A percentile compares a stretch with the other conserved stretches of the same genome.
phyloP scores from a whole-genome alignment of 2,888 invertebrate species.

The Trissoscelio sp. region DNA sequence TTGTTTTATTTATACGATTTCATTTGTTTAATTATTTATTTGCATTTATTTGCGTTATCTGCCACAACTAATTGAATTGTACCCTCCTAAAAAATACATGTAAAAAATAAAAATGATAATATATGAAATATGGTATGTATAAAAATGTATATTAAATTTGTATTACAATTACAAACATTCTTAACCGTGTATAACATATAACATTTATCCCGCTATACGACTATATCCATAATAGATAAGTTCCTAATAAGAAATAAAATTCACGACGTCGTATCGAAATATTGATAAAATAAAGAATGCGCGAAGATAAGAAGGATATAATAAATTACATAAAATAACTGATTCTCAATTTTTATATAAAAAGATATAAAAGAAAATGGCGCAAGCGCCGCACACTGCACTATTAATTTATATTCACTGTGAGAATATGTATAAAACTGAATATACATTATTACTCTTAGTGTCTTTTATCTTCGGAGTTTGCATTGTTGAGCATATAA shows the following conservation, averaged over 20 bases:
- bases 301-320: constrained; percentile 6
- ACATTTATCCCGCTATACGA: too few species aligned
- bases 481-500: constrained; percentile 50
- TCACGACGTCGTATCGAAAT: constrained; percentile 12
- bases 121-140: too few species aligned
- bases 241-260: constrained; percentile 24
- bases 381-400: neutral
- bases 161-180: too few species aligned
- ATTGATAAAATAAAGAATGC: constrained; percentile 35
- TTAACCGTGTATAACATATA: too few species aligned
- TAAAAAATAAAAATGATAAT: too few species aligned
- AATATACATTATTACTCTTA: constrained; percentile 32
- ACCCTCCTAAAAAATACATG: too few species aligned
- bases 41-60: too few species aligned
- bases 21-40: too few species aligned
- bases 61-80: too few species aligned
- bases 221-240: constrained; percentile 39
- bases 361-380: constrained; percentile 5
- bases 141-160: too few species aligned
- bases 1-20: too few species aligned
- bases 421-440: constrained; percentile 29
- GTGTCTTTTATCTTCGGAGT: constrained; percentile 37
- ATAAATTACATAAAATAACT: constrained; percentile 20
- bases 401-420: constrained; percentile 44
- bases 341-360: constrained; percentile 26